Percentiles rank a stretch among this genome's conserved stretches.
These are phyloP conservation scores for Meiosimyza decipiens DNA, from an alignment of 2,888 invertebrate species.

Conservation along the genomic window DNA sequence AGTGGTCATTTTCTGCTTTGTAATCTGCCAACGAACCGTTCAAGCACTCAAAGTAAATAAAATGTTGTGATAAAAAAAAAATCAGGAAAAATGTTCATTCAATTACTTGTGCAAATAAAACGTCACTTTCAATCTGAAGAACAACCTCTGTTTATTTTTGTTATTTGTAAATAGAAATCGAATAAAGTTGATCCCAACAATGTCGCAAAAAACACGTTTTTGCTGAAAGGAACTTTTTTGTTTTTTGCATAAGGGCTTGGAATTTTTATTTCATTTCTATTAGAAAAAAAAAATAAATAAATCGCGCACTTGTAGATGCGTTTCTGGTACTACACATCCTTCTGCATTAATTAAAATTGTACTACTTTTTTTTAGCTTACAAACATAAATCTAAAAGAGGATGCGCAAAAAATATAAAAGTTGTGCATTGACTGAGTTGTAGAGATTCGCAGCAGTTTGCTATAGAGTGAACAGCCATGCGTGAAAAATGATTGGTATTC, in stretches of 20 bases:
- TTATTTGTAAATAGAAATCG: background rate
- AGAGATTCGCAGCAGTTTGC: too few species aligned
- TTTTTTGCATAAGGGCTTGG: too few species aligned
- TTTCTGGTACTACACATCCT: background rate
- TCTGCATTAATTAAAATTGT: background rate
- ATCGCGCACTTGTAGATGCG: too few species aligned
- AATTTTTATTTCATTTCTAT: too few species aligned
- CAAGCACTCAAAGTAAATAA: background rate
- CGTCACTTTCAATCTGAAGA: background rate
- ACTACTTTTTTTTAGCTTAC: background rate
- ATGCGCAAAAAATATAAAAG: too few species aligned
- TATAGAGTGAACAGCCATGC: background rate
- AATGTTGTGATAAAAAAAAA: background rate
- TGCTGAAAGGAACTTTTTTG: too few species aligned
- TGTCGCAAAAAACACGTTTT: constrained; percentile 5
- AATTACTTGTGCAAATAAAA: constrained; percentile 26
- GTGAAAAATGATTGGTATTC: constrained; percentile 11
- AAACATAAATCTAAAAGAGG: too few species aligned
- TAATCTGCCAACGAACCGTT: background rate
- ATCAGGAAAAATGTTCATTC: background rate
- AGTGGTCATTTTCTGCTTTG: background rate
- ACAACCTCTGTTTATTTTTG: too few species aligned
- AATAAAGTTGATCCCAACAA: constrained; percentile 1
- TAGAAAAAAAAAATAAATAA: too few species aligned
- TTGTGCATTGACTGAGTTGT: too few species aligned